Conservation (phyloP, 2,888 invertebrate genomes). For the Hanleya hanleyi region DNA sequence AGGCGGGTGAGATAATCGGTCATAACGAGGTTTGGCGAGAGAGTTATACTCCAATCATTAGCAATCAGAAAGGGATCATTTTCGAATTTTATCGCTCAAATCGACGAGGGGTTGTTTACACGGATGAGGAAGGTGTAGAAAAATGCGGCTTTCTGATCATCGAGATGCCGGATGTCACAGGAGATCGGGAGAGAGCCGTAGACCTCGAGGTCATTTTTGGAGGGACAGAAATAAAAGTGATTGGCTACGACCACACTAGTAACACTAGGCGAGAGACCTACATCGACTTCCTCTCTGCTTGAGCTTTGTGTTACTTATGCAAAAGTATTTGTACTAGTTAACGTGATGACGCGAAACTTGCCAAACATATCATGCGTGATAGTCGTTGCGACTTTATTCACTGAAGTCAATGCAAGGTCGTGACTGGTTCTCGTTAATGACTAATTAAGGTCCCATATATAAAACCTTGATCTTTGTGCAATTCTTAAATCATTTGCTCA, state of each 20-base stretch:
- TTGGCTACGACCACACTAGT: conserved; percentile 65
- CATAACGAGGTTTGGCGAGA: conserved; percentile 66
- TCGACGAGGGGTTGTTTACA: conserved; percentile 55
- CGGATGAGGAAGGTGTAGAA: conserved; percentile 62
- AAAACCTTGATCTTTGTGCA: too few species aligned
- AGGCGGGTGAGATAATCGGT: conserved; percentile 64
- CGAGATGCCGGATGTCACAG: conserved; percentile 66
- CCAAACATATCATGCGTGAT: too few species aligned
- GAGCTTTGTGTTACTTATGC: too few species aligned
- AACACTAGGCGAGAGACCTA: conserved; percentile 60
- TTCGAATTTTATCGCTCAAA: conserved; percentile 65
- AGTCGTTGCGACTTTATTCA: too few species aligned
- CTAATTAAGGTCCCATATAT: too few species aligned
- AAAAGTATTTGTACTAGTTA: too few species aligned
- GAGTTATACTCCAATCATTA: conserved; percentile 66
- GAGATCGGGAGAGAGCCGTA: conserved; percentile 61
- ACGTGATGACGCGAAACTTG: too few species aligned
- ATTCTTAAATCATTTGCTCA: too few species aligned
- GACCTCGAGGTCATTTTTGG: conserved; percentile 67
- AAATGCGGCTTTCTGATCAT: conserved; percentile 65
- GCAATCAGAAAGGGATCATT: conserved; percentile 65
- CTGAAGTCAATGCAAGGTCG: too few species aligned
- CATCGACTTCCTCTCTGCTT: conserved; percentile 58
- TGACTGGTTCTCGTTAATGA: too few species aligned
- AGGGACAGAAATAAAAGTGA: conserved; percentile 65